Conservation (phyloP, 2,113 vertebrate species). For the Gallinago jamesoni region DNA sequence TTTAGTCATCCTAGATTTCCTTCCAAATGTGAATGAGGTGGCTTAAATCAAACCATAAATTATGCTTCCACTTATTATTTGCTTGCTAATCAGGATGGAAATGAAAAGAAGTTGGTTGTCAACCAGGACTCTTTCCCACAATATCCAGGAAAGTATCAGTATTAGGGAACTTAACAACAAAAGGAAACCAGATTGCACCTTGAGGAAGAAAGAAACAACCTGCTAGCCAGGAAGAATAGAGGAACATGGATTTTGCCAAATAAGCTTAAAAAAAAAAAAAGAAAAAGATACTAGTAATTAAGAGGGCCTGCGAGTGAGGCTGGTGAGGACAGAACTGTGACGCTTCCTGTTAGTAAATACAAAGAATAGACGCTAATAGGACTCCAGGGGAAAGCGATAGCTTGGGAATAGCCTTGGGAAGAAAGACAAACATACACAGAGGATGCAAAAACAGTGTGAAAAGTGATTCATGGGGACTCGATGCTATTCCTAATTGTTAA, state of each 20-base stretch:
- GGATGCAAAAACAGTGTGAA: slow-evolving; percentile 49
- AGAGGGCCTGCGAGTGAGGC: neutral
- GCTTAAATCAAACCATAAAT: slow-evolving; percentile 49
- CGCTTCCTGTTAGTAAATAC: slow-evolving; percentile 76
- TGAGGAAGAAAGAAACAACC: slow-evolving; percentile 69
- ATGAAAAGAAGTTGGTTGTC: slow-evolving; percentile 48
- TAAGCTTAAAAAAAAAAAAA: neutral
- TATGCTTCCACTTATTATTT: slow-evolving; percentile 53
- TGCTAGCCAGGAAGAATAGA: slow-evolving; percentile 57
- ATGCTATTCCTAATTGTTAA: slow-evolving; percentile 31
- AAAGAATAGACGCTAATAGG: slow-evolving; percentile 68
- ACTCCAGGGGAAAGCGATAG: slow-evolving; percentile 63
- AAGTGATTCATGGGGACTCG: slow-evolving; percentile 45
- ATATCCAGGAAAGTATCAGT: slow-evolving; percentile 63
- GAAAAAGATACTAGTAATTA: slow-evolving; percentile 49
- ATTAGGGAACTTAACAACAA: slow-evolving; percentile 51
- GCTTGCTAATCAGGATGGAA: slow-evolving; percentile 62
- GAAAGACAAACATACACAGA: slow-evolving; percentile 26
- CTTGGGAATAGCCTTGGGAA: slow-evolving; percentile 68
- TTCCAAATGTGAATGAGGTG: slow-evolving; percentile 53
- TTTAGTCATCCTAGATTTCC: slow-evolving; percentile 55
- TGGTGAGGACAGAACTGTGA: slow-evolving; percentile 37
- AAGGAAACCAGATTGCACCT: slow-evolving; percentile 63
- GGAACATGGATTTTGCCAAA: slow-evolving; percentile 23
- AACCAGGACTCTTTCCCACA: slow-evolving; percentile 58